Conservation (phyloP, 2,113 vertebrate species). For the Oryzias curvinotus region DNA sequence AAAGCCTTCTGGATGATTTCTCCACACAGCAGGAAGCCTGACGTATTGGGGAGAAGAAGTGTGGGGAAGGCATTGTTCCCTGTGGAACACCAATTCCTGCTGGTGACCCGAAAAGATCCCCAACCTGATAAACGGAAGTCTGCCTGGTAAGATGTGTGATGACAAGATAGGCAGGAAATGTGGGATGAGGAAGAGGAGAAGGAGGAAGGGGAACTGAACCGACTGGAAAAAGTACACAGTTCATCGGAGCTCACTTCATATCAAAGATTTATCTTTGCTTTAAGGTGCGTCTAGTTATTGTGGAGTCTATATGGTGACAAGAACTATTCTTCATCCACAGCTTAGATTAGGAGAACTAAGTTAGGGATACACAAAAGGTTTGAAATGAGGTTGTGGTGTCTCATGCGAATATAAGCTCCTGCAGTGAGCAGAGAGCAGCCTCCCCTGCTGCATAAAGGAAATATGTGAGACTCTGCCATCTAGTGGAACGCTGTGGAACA, state of each 20-base stretch:
- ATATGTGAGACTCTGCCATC: constrained; percentile 67
- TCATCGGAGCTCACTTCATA: background rate
- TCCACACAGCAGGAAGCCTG: too few species aligned
- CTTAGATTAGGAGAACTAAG: constrained; percentile 36
- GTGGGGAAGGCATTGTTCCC: too few species aligned
- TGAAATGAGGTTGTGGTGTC: constrained; percentile 48
- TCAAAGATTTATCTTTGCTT: constrained; percentile 29
- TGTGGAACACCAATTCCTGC: too few species aligned
- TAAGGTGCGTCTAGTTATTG: constrained; percentile 27
- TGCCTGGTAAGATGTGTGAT: too few species aligned
- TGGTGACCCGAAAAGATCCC: too few species aligned
- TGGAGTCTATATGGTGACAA: constrained; percentile 35
- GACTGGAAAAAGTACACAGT: too few species aligned
- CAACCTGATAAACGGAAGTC: too few species aligned
- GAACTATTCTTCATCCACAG: constrained; percentile 44
- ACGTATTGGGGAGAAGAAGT: too few species aligned
- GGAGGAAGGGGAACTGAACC: too few species aligned
- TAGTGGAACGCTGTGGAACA: constrained; percentile 57
- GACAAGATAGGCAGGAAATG: too few species aligned
- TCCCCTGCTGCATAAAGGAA: constrained; percentile 40
- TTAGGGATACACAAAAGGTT: constrained; percentile 57
- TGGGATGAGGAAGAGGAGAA: too few species aligned
- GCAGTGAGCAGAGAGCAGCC: constrained; percentile 21
- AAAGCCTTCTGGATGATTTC: too few species aligned
- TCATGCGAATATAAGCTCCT: constrained; percentile 40